These are phyloP conservation scores for Cheilosia variabilis DNA, from an alignment of 2,888 invertebrate genomes.

Conservation along the genomic window DNA sequence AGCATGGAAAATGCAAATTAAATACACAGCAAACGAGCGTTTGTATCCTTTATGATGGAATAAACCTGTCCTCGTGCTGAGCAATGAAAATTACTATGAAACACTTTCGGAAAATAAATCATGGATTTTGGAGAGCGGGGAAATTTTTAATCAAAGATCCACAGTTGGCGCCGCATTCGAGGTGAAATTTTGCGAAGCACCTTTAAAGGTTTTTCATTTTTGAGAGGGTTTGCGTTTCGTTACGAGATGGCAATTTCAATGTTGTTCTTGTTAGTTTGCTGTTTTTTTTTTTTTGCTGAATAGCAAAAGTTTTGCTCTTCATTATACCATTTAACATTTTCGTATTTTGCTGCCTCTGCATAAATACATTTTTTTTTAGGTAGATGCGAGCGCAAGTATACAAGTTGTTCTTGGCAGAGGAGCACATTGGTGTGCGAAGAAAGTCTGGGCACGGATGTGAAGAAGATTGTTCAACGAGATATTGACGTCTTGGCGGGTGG, in stretches of 20 bases:
- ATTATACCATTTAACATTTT: slow-evolving; percentile 19
- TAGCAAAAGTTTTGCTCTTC: slow-evolving; percentile 51
- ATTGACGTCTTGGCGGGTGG: slow-evolving; percentile 51
- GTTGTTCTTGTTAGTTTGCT: slow-evolving; percentile 29
- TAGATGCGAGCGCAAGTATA: background rate
- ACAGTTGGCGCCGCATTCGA: slow-evolving; percentile 55
- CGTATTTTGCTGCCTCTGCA: slow-evolving; percentile 23
- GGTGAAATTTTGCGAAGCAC: slow-evolving; percentile 61
- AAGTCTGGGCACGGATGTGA: background rate
- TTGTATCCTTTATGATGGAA: slow-evolving; percentile 61
- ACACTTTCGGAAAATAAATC: slow-evolving; percentile 72
- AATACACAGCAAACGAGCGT: slow-evolving; percentile 56
- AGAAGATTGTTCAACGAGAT: slow-evolving; percentile 28
- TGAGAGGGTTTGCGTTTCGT: background rate
- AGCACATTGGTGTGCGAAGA: background rate
- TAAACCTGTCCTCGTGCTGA: slow-evolving; percentile 71
- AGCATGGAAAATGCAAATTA: slow-evolving; percentile 71
- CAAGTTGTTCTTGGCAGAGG: background rate
- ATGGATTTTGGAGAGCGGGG: slow-evolving; percentile 66
- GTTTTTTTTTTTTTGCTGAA: slow-evolving; percentile 41
- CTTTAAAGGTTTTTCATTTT: slow-evolving; percentile 17
- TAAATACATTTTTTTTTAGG: slow-evolving; percentile 57
- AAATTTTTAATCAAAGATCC: slow-evolving; percentile 74
- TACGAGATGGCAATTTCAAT: slow-evolving; percentile 9
- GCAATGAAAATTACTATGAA: slow-evolving; percentile 72